A percentile compares a stretch with the other conserved stretches of the same genome.
These are phyloP conservation scores for Idaea biselata DNA, from an alignment of 2,888 invertebrate genomes.

Conservation along the genomic window DNA sequence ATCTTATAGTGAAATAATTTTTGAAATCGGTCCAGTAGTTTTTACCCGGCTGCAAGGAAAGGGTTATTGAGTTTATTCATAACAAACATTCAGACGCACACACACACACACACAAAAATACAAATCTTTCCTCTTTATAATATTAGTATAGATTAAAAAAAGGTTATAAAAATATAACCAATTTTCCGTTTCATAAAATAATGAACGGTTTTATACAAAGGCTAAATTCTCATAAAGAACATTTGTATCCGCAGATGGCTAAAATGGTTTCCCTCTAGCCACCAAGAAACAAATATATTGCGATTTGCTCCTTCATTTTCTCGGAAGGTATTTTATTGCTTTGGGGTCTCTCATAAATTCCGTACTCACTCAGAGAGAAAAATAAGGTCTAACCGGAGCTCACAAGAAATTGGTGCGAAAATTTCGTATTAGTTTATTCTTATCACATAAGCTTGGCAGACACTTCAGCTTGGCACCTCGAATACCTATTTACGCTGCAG, in stretches of 20 bases:
- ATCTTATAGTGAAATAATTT: too few species aligned
- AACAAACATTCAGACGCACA: too few species aligned
- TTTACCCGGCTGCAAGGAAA: too few species aligned
- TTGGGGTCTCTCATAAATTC: slow-evolving; percentile 77
- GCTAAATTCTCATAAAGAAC: slow-evolving; percentile 56
- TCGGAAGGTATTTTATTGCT: slow-evolving; percentile 79
- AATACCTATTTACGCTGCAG: not conserved
- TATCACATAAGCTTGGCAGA: slow-evolving; percentile 50
- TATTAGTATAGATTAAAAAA: slow-evolving; percentile 13
- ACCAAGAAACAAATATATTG: slow-evolving; percentile 77
- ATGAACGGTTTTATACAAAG: slow-evolving; percentile 53
- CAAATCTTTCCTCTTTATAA: too few species aligned
- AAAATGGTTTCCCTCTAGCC: slow-evolving; percentile 69
- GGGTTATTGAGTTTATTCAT: too few species aligned
- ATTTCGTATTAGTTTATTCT: slow-evolving; percentile 69
- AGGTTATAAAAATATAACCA: slow-evolving; percentile 22
- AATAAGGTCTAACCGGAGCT: slow-evolving; percentile 67
- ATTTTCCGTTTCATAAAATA: slow-evolving; percentile 33
- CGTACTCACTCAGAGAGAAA: slow-evolving; percentile 74
- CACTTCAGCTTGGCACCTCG: slow-evolving; percentile 33
- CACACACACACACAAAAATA: too few species aligned
- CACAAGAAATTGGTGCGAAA: slow-evolving; percentile 68
- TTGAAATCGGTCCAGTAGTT: too few species aligned
- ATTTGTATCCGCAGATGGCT: slow-evolving; percentile 64
- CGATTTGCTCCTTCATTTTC: slow-evolving; percentile 80